A percentile compares a stretch with the other conserved stretches of the same genome.
Evolutionary conservation across 2,888 invertebrate genomes (phyloP).

Genomic region (Apamea epomidion): DNA sequence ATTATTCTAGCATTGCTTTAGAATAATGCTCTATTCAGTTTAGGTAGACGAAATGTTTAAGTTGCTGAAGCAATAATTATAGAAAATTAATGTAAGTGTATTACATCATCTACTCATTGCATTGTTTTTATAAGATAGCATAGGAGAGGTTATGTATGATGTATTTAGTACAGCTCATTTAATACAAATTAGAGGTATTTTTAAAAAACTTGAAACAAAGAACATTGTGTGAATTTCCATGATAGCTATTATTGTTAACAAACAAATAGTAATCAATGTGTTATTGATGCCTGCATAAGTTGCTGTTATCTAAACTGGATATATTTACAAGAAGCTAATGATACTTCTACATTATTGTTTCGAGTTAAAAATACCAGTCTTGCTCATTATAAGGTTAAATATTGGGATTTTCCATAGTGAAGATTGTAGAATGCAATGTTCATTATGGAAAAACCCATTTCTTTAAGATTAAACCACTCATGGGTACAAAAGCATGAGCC

Average conservation of each 20-base stretch:
- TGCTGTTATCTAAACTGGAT: conserved; percentile 31
- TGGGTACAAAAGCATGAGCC: not conserved
- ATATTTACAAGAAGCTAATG: conserved; percentile 31
- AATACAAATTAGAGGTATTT: not conserved
- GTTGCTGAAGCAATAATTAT: conserved; percentile 8
- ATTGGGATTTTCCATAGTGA: too few species aligned
- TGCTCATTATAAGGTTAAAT: not conserved
- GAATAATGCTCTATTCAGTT: not conserved
- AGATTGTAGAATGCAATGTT: not conserved
- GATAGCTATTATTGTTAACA: conserved; percentile 32
- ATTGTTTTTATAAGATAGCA: conserved; percentile 13
- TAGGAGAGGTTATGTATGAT: not conserved
- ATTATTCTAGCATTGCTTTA: not conserved
- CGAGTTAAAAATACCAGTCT: conserved; percentile 5
- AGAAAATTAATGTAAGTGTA: conserved; percentile 12
- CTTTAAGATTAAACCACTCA: not conserved
- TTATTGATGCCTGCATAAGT: conserved; percentile 18
- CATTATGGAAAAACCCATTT: not conserved
- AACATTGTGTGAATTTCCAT: conserved; percentile 13
- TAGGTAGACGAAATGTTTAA: not conserved
- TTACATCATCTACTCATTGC: conserved; percentile 18
- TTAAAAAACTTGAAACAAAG: not conserved
- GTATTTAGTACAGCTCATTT: not conserved
- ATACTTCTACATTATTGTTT: conserved; percentile 14
- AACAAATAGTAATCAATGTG: conserved; percentile 42